Conservation (phyloP, 30 jellyfish, hydroid and myxozoan species). For the Hydractinia symbiolongicarpus region DNA sequence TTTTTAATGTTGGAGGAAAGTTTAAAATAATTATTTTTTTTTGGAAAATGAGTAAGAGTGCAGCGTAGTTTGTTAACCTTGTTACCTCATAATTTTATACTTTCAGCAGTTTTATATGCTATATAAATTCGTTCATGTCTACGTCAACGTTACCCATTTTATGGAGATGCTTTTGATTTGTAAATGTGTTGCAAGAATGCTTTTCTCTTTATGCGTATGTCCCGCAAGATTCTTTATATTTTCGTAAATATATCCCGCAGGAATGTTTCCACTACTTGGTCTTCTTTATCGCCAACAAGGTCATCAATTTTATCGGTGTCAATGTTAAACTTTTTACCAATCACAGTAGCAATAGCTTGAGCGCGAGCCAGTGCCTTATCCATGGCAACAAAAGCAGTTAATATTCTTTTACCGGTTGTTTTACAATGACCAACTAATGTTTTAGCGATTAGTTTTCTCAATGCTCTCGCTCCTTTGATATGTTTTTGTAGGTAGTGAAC, state of each 20-base stretch:
- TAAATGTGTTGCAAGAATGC: too few relatives aligned
- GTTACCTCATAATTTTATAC: too few relatives aligned
- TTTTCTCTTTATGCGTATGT: too few relatives aligned
- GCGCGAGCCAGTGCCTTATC: slow-evolving; percentile 95
- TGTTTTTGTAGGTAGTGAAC: slow-evolving; percentile 74
- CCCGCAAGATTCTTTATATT: neutral
- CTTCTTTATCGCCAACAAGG: slow-evolving; percentile 83
- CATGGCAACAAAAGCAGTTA: slow-evolving; percentile 95
- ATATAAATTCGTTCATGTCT: too few relatives aligned
- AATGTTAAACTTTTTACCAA: slow-evolving; percentile 87
- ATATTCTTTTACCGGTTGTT: slow-evolving; percentile 89
- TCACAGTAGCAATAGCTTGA: slow-evolving; percentile 91
- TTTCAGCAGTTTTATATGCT: too few relatives aligned
- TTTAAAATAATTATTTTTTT: too few relatives aligned
- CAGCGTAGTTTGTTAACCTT: too few relatives aligned
- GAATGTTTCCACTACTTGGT: slow-evolving; percentile 95
- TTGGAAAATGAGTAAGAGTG: too few relatives aligned
- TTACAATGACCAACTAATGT: slow-evolving; percentile 94
- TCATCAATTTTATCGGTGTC: slow-evolving; percentile 65
- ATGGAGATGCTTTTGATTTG: too few relatives aligned
- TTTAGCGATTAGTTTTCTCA: slow-evolving; percentile 82
- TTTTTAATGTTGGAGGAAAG: too few relatives aligned
- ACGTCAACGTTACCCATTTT: too few relatives aligned
- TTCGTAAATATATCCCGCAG: slow-evolving; percentile 84
- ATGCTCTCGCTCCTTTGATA: slow-evolving; percentile 71